Evolutionary conservation across 2,888 invertebrate genomes (phyloP).

Genomic region (Tenthredo livida): DNA sequence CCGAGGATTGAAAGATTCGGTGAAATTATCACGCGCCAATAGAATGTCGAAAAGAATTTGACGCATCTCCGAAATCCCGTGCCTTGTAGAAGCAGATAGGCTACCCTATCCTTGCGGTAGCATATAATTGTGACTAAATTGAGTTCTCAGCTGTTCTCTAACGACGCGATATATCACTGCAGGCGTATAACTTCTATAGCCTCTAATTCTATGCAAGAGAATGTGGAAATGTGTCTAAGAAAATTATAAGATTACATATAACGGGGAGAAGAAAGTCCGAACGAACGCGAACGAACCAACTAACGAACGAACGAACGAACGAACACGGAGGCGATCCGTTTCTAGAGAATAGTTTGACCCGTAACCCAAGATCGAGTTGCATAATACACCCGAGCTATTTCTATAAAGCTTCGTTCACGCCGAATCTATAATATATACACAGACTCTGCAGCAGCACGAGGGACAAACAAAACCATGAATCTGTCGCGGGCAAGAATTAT

Average conservation of each 20-base stretch:
- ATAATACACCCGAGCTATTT: slow-evolving; percentile 33
- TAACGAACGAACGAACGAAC: neutral
- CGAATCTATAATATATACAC: slow-evolving; percentile 8
- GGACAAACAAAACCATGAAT: neutral
- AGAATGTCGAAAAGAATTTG: neutral
- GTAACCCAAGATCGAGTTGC: slow-evolving; percentile 37
- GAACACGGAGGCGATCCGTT: slow-evolving; percentile 24
- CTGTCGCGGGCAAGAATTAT: neutral
- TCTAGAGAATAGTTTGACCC: slow-evolving; percentile 46
- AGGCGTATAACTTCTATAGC: neutral
- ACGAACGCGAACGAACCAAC: neutral
- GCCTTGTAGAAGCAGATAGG: neutral
- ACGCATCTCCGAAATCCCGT: neutral
- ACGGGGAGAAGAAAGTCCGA: neutral
- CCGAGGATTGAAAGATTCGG: neutral
- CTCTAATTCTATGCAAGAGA: neutral
- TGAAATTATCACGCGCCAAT: neutral
- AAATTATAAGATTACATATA: slow-evolving; percentile 17
- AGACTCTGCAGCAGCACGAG: neutral
- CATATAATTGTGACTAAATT: neutral
- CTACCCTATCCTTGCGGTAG: neutral
- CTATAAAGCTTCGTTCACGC: slow-evolving; percentile 26
- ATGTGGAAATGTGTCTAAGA: neutral
- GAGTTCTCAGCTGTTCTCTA: slow-evolving; percentile 27
- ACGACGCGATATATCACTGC: slow-evolving; percentile 5